Conservation (phyloP, 1,140 invertebrate species). For the Phenacoccus solenopsis region DNA sequence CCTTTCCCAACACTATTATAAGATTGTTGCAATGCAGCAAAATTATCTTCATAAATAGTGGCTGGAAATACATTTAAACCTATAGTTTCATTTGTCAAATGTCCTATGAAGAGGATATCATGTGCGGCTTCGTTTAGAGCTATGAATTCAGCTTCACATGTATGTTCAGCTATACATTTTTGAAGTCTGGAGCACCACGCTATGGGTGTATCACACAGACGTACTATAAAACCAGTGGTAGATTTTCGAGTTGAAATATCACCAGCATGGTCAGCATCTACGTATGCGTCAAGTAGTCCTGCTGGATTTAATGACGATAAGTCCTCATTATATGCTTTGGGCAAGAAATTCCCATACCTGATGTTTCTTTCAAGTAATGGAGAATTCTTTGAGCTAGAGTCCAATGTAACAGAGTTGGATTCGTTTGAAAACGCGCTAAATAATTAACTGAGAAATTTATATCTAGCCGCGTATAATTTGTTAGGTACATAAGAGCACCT, state of each 20-base stretch:
- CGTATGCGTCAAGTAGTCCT: neutral
- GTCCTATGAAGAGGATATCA: neutral
- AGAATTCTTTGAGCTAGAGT: neutral
- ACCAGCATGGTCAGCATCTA: constrained; percentile 13
- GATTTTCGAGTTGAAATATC: constrained; percentile 11
- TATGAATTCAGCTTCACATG: neutral
- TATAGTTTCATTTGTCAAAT: neutral
- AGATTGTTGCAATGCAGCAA: neutral
- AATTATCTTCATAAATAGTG: constrained; percentile 11
- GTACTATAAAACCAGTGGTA: constrained; percentile 4
- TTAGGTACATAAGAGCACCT: constrained; percentile 31
- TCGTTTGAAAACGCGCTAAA: constrained; percentile 22
- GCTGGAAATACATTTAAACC: neutral
- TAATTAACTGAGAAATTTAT: constrained; percentile 30
- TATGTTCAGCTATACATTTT: neutral
- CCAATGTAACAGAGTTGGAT: constrained; percentile 6
- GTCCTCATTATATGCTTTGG: neutral
- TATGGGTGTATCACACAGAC: neutral
- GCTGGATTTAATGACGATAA: neutral
- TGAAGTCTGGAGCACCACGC: neutral
- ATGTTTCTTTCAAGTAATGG: neutral
- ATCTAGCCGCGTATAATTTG: constrained; percentile 31
- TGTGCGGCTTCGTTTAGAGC: neutral
- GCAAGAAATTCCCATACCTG: neutral
- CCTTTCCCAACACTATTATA: neutral